Base-by-base conservation (phyloP, 2,888 invertebrate species). In the Eupithecia subumbrata region DNA sequence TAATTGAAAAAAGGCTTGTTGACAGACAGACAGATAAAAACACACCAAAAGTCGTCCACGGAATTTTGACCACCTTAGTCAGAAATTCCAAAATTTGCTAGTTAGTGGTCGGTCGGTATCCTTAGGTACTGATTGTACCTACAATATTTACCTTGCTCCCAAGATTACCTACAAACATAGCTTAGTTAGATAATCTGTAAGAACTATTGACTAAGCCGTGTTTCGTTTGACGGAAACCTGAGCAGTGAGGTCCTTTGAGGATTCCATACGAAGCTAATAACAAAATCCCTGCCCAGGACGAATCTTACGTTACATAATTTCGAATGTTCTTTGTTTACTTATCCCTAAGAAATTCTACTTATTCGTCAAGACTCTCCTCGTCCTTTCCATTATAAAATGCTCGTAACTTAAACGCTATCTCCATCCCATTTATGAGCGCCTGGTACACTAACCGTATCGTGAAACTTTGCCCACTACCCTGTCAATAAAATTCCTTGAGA, bases 401-500 rank as follows among this genome's bases (percentile, higher is more conserved):
- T 63, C 11, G 63, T 56, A 63, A 14, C 48, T 14, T 30, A 30
- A 34, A 64, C 18, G 64, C 34, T 40, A 67, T 67, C 73, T 75
- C 72, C 72, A 71, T 77, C 73, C 73, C 70, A 56, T 76, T 82
- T 79, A 80, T 80, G 76, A 75, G 75, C 48, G 68, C 80, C 79
- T 81, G 73, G 80, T 82, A 75, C 60, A 76, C 73, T 73, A 52
- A 71, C 71, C 74, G 75, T 73, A 79, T 79, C 63, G 43, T 43
- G 73, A 71, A 82, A 80, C 75, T 79, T 80, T 76, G 69, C 67
- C 22, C 56, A 73, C 72, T 70, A 66, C 74, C 73, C 22, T 79
- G 80, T 82, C 81, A 83, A 85, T 83, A 83, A 82, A 83, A 83
- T 82, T 80, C 37, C 75, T 77, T 70, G 78, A 79, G 78, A 79